Evolutionary conservation across 35 echinoderm and acorn worm genomes (phyloP), one percentile per base, ranked within the genome.

Genomic region (Eucidaris tribuloides): DNA sequence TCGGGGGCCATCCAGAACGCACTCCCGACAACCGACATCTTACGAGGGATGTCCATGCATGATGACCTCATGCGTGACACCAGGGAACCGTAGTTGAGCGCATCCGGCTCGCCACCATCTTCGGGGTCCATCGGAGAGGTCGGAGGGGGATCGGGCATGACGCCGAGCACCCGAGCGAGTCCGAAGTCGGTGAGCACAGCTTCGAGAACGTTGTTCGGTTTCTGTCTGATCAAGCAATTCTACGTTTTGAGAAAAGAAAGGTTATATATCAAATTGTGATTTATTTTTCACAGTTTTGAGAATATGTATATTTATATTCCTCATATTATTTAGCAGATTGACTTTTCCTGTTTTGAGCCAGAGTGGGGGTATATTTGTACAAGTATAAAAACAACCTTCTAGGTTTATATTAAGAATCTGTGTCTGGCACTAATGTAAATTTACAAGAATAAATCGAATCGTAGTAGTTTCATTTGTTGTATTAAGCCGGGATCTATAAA

Each of bases 1-100:
- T 95, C 92, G 24, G 92, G 92, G 9, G 92, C 92, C 92, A 95
- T 95, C 92, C 92, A 95, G 40, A 77, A 95, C n/a, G 92, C 72
- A 0, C 82, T 76, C 42, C 92, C 92, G 1, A 95, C 92, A 35
- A 93, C 80, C 19, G 91, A 93, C 91, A 93, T 93, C 77, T 83
- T 82, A 9, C 91, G 64, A 58, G 91, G 91, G 0, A 72, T 35
- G 24, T 93, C 91, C 43, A 43, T 71, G 59, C 46, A 83, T 29
- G 6, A 42, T 58, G 70, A 31, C 32, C 33, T 64, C 39, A 36
- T 62, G 11, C 9, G 27, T 32, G 54, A 40, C 70, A 41, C 35
- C 20, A 22, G 13, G 4, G 30, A 31, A 46, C 48, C 20, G 40
- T 19, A 45, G 79, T 58, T 46, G n/a, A n/a, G n/a, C n/a, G n/a